Base-by-base conservation (phyloP, 2,113 vertebrate genomes). In the Notothenia rossii region DNA sequence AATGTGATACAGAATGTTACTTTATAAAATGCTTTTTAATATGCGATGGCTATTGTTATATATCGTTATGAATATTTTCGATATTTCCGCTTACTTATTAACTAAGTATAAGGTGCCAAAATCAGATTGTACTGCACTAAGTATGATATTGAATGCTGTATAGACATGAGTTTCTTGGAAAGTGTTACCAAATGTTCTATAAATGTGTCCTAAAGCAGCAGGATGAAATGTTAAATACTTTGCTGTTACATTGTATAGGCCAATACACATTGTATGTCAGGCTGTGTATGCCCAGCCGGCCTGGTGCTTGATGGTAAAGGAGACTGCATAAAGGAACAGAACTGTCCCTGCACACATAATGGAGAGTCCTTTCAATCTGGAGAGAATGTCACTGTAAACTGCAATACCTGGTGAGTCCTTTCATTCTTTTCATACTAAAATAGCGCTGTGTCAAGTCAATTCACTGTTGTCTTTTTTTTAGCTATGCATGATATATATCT, bases 261-360 rank as follows among this genome's bases (percentile, higher is more conserved):
- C 50, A 96, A 87, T 82, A 73, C 87, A 54, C 91, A 89, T 3
- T 99, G 98, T 1, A 61, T 93, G 68, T 96, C 98, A 7, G 98
- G 98, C 76, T 99, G 98, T 0, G 61, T 98, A 29, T 99, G 98
- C 77, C 97, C 97, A 2, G 53, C 75, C 2, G 94, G 94, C 36
- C 88, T 96, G 79, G 90, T 98, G 69, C 84, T 92, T 4, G 94
- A 98, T 61, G 95, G 94, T 0, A 89, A 91, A 2, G 96, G 96
- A 43, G 85, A 91, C 43, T 99, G 98, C 75, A 75, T 98, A n/a
- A 29, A 91, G 12, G 81, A 88, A 64, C 83, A 95, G 0, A 33
- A 95, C 1, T 99, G 98, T 69, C 96, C 97, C 3, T 99, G 98
- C 53, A 6, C 94, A 83, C 96, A 98, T 85, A 96, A 97, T 6